These are phyloP conservation scores for Drosophila pseudotakahashii DNA, from an alignment of 2,888 invertebrate species.

Conservation along the genomic window DNA sequence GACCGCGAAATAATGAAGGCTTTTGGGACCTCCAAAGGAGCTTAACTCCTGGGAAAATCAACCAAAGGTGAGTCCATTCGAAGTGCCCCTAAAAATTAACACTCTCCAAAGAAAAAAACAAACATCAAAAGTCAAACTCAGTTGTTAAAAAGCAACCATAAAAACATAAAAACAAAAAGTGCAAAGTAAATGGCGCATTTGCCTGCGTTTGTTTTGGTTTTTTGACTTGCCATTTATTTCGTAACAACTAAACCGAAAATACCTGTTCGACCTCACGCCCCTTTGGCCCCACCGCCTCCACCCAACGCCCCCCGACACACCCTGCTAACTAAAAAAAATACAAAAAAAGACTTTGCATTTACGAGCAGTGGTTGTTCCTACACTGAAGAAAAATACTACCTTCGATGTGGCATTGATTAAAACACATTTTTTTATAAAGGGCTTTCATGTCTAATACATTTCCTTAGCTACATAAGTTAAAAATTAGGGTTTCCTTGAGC, in stretches of 20 bases:
- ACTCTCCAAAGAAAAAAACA: slow-evolving; percentile 13
- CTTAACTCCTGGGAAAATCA: slow-evolving; percentile 50
- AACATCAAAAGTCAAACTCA: background rate
- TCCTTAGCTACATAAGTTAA: too few species aligned
- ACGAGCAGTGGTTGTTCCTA: slow-evolving; percentile 6
- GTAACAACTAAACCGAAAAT: slow-evolving; percentile 65
- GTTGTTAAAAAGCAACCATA: slow-evolving; percentile 5
- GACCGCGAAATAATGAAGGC: slow-evolving; percentile 46
- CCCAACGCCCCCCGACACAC: background rate
- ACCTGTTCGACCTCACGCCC: slow-evolving; percentile 50
- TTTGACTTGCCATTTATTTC: slow-evolving; percentile 49
- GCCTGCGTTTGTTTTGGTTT: slow-evolving; percentile 44
- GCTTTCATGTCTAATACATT: too few species aligned
- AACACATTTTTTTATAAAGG: too few species aligned
- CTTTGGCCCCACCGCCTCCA: background rate
- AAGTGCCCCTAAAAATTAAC: slow-evolving; percentile 46
- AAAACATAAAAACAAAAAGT: slow-evolving; percentile 33
- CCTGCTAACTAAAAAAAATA: background rate
- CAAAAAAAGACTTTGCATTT: slow-evolving; percentile 5
- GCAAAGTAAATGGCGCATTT: slow-evolving; percentile 43
- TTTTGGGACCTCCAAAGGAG: background rate
- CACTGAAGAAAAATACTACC: background rate
- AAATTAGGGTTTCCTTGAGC: too few species aligned
- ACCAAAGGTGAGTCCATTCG: slow-evolving; percentile 57
- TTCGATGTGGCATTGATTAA: too few species aligned